phyloP scores from a whole-genome alignment of 2,888 invertebrate genomes.

The Calameuta filiformis region DNA sequence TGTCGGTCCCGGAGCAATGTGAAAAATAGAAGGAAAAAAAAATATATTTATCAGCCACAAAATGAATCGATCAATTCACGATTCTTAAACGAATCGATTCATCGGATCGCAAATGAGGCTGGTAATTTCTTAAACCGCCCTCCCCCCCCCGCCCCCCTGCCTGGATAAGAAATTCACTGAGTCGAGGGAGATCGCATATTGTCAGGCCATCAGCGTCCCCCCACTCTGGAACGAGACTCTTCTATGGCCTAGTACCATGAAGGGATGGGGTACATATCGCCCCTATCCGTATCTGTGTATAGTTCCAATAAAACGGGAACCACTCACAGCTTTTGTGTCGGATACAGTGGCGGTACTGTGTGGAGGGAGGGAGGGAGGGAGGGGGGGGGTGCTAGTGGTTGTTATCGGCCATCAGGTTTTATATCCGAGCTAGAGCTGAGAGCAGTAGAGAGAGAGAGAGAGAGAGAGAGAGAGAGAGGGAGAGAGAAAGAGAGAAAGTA shows the following conservation, averaged over 20 bases:
- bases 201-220: constrained; percentile 52
- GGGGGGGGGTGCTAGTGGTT: constrained; percentile 57
- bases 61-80: background rate
- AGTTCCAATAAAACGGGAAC: constrained; percentile 65
- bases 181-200: constrained; percentile 56
- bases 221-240: background rate
- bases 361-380: constrained; percentile 14
- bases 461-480: constrained; percentile 16
- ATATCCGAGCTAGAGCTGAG: constrained; percentile 51
- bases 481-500: constrained; percentile 35
- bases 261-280: constrained; percentile 36
- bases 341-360: constrained; percentile 47
- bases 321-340: constrained; percentile 65
- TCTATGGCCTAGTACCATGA: background rate
- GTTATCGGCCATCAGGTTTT: constrained; percentile 67
- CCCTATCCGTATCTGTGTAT: constrained; percentile 61
- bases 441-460: constrained; percentile 14
- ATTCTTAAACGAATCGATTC: background rate
- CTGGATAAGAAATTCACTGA: constrained; percentile 49
- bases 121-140: constrained; percentile 39
- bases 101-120: constrained; percentile 35
- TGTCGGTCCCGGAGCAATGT: background rate
- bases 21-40: background rate
- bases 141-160: constrained; percentile 18
- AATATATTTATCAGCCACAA: background rate